phyloP scores from a whole-genome alignment of 2,113 vertebrate genomes.

The Gymnarchus niloticus region DNA sequence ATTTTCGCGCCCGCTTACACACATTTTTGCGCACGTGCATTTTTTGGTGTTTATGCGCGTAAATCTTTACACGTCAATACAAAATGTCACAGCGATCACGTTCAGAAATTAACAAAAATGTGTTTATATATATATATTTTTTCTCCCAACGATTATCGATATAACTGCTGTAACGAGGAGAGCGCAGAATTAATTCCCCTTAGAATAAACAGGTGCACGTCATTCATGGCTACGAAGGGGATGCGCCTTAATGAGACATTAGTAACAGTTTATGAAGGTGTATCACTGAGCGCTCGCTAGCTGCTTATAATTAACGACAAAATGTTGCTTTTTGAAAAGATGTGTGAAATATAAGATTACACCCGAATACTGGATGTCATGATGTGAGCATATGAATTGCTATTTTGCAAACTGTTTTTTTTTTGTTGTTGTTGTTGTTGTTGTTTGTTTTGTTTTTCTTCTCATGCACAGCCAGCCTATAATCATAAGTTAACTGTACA shows the following conservation, averaged over 20 bases:
- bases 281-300: neutral
- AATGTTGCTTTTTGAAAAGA: neutral
- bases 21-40: too few species aligned
- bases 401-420: too few species aligned
- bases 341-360: neutral
- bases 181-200: neutral
- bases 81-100: too few species aligned
- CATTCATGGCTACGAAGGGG: neutral
- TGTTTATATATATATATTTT: too few species aligned
- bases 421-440: too few species aligned
- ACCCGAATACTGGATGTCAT: neutral
- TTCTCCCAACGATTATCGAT: neutral
- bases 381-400: neutral
- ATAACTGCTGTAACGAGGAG: neutral
- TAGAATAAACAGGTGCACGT: neutral
- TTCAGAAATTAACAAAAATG: too few species aligned
- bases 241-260: neutral
- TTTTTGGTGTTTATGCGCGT: too few species aligned
- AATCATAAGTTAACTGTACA: neutral
- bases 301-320: neutral
- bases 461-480: neutral
- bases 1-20: too few species aligned
- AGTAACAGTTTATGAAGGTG: neutral
- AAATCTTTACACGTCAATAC: too few species aligned
- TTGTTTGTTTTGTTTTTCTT: neutral